Percentiles rank a stretch among this genome's conserved stretches.
phyloP scores from a whole-genome alignment of 2,888 invertebrate species.

The Scelioninae gen. 2 region DNA sequence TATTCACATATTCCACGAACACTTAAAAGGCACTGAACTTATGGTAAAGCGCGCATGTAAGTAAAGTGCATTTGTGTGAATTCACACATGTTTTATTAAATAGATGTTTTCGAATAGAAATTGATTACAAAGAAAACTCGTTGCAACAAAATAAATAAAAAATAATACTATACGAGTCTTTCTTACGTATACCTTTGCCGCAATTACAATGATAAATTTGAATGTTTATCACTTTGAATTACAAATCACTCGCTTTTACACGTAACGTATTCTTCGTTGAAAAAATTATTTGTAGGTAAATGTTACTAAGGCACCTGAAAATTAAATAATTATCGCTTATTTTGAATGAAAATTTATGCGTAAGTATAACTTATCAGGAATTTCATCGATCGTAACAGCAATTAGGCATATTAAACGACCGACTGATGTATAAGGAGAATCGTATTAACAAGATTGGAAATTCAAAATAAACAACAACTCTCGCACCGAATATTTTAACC shows the following conservation, averaged over 20 bases:
- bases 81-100: no score
- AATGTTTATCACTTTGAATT: slow-evolving; percentile 7
- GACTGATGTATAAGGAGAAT: slow-evolving; percentile 17
- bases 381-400: slow-evolving; percentile 23
- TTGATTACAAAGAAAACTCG: no score
- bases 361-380: slow-evolving; percentile 11
- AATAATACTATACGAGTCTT: no score
- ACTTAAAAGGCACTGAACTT: no score
- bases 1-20: no score
- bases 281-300: slow-evolving; percentile 26
- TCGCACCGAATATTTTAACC: neutral
- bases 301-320: slow-evolving; percentile 2
- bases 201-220: slow-evolving; percentile 7
- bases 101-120: no score
- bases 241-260: slow-evolving; percentile 14
- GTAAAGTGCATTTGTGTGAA: no score
- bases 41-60: no score
- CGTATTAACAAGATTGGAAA: slow-evolving; percentile 14
- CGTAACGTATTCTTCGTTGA: slow-evolving; percentile 5
- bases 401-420: slow-evolving; percentile 17
- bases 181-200: neutral
- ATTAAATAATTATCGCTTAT: slow-evolving; percentile 22
- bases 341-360: slow-evolving; percentile 29
- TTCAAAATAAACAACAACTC: slow-evolving; percentile 2
- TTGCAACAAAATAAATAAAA: no score